Evolutionary conservation across 1,140 invertebrate genomes (phyloP), one percentile per base, ranked within the genome.

Genomic region (Bradynema listronoti): DNA sequence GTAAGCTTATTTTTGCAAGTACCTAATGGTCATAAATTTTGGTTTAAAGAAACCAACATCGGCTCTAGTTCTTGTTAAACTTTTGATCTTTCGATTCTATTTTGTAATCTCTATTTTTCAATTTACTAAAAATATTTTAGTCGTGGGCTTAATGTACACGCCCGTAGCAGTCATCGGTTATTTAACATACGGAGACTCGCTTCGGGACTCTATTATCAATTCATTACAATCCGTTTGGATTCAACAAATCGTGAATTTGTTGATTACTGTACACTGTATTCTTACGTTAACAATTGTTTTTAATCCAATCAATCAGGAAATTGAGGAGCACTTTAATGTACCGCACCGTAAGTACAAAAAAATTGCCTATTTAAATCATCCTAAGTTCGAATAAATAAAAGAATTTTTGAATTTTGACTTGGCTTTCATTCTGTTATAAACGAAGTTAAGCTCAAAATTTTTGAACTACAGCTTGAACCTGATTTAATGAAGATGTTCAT

Each of bases 231-330:
- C 56, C 49, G 25, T 41, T 9, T 71, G 66, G 71, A 75, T 78
- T 36, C 73, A 77, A 46, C 72, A 76, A 51, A 58, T 64, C 25
- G 63, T 69, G n/a, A 59, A 24, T 32, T 45, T 24, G 9, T 34
- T 30, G 4, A 75, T 76, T 30, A 71, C 71, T 41, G 19, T 76
- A 11, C 73, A 76, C 47, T 67, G 61, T 41, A 69, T 77, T 50
- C 56, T 76, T 19, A 71, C 72, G 19, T 51, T 76, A 16, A 76
- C 71, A 9, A 75, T 76, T 46, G 67, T 78, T 16, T 71, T 75
- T 36, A 76, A 76, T 55, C 73, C 73, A 16, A 42, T 76, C 22
- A 76, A 71, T 47, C 73, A 76, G 54, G 67, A 70, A 43, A 60
- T 68, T 16, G 74, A 77, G 55, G 75, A 78, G 33, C 25, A 73